Evolutionary conservation across 2,888 invertebrate genomes (phyloP).

Genomic region (Mystacides longicornis): DNA sequence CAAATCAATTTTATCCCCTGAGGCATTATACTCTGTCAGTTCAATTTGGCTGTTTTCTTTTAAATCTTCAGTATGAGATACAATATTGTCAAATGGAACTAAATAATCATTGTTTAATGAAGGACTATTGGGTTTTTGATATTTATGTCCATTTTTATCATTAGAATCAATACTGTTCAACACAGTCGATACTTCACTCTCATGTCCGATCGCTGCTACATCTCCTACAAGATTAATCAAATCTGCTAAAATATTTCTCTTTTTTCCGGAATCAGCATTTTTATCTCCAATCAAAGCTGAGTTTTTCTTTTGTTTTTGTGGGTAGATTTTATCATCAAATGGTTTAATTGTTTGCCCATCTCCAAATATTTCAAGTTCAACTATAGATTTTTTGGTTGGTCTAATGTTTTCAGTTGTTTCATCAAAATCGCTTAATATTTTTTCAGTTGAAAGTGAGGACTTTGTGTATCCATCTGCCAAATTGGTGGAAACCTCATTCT

Average conservation of each 20-base stretch:
- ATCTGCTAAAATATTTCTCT: conserved; percentile 37
- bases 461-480: neutral
- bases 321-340: conserved; percentile 12
- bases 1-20: conserved; percentile 31
- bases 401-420: neutral
- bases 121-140: conserved; percentile 3
- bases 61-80: conserved; percentile 6
- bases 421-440: neutral
- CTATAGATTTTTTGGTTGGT: neutral
- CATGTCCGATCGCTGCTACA: conserved; percentile 42
- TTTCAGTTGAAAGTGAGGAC: neutral
- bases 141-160: conserved; percentile 8
- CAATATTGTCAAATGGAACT: conserved; percentile 6
- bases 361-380: neutral
- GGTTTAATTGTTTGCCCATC: neutral
- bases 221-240: conserved; percentile 43
- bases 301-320: conserved; percentile 24
- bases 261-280: conserved; percentile 25
- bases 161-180: conserved; percentile 20
- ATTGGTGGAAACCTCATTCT: neutral
- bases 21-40: conserved; percentile 21
- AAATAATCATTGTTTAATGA: conserved; percentile 6
- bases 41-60: conserved; percentile 12
- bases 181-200: conserved; percentile 29
- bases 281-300: conserved; percentile 12